Conservation (phyloP, 2,888 invertebrate species). For the Diachrysia chrysitis region DNA sequence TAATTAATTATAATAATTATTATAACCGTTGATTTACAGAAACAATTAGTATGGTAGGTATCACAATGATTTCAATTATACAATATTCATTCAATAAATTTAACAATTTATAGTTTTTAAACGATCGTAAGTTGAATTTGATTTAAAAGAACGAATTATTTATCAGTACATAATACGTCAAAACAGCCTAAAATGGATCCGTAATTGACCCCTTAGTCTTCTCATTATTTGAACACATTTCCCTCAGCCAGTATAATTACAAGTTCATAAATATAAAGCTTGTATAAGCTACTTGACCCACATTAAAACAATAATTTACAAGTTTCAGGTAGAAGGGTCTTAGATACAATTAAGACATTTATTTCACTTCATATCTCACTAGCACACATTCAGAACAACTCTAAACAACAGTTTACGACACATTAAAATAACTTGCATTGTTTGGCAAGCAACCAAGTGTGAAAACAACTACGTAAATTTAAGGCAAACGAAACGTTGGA, state of each 20-base stretch:
- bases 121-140: not conserved
- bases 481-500: constrained; percentile 23
- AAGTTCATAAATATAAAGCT: not conserved
- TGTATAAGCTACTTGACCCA: constrained; percentile 7
- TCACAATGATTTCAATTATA: not conserved
- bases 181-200: not conserved
- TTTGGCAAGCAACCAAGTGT: constrained; percentile 38
- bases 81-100: not conserved
- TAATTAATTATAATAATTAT: no score
- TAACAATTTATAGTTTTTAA: not conserved
- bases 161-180: not conserved
- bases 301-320: constrained; percentile 5
- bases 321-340: not conserved
- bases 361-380: not conserved
- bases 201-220: not conserved
- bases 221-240: not conserved
- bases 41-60: no score
- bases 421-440: not conserved
- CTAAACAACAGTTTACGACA: constrained; percentile 6
- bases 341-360: constrained; percentile 15
- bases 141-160: constrained; percentile 3
- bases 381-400: not conserved
- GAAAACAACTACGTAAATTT: constrained; percentile 22
- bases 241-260: not conserved
- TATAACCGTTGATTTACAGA: no score